These are phyloP conservation scores for Actias luna DNA, from an alignment of 2,888 invertebrate genomes.

Conservation along the genomic window DNA sequence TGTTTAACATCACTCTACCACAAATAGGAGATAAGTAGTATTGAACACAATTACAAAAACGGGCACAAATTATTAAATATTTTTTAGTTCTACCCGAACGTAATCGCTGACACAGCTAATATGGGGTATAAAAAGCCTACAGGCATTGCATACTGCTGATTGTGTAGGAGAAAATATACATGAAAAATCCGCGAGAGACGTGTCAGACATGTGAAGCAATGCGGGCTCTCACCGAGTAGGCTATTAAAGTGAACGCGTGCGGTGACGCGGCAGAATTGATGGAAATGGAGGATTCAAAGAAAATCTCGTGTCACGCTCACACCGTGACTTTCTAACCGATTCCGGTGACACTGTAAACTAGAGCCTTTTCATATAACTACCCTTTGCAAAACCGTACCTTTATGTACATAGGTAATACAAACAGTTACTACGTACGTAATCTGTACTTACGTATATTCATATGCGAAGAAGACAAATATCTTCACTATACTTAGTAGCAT, in stretches of 20 bases:
- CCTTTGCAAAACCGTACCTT: constrained; percentile 19
- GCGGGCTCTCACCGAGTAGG: constrained; percentile 38
- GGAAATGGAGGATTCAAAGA: constrained; percentile 58
- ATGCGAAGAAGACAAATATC: not conserved
- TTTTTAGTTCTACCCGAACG: too few species aligned
- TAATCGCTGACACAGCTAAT: too few species aligned
- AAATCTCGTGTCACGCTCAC: constrained; percentile 49
- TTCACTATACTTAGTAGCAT: not conserved
- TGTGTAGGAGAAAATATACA: constrained; percentile 49
- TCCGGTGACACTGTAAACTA: constrained; percentile 33
- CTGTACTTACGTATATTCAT: not conserved
- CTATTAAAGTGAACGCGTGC: constrained; percentile 51
- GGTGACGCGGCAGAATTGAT: constrained; percentile 59
- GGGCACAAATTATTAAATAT: too few species aligned
- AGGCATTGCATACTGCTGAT: not conserved
- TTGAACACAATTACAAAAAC: too few species aligned
- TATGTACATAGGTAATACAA: constrained; percentile 10
- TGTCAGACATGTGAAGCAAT: constrained; percentile 56
- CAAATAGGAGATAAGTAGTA: too few species aligned
- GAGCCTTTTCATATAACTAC: constrained; percentile 26
- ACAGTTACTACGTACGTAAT: constrained; percentile 8
- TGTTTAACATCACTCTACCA: too few species aligned
- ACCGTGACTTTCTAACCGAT: constrained; percentile 38
- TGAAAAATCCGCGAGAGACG: constrained; percentile 58
- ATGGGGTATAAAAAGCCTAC: not conserved